Evolutionary conservation across 2,113 vertebrate genomes (phyloP), one percentile per base, ranked within the genome.

Genomic region (Brachirus orientalis): DNA sequence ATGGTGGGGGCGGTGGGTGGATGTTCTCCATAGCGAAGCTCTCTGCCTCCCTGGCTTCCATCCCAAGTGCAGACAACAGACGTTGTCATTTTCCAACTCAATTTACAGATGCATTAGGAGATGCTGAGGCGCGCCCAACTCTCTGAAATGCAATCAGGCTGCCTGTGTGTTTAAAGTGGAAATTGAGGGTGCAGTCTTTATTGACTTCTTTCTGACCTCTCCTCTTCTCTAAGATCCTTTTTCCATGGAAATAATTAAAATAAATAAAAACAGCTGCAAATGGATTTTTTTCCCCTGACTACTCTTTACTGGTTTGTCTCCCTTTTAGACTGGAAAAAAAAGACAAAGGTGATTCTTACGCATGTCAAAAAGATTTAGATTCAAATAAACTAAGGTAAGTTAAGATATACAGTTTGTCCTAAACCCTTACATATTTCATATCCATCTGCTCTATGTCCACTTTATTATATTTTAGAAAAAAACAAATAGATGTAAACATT

Each of bases 81-180:
- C 86, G 52, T 89, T 74, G 75, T 89, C 84, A 84, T 90, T 89
- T 83, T 89, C 86, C 86, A 90, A 88, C 89, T 92, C 86, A 71
- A 90, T 91, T 90, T 92, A 84, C 87, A 76, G 88, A 84, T 67
- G 84, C 89, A 90, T 92, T 88, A 90, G 85, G 83, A 80, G 86
- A 88, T 66, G 81, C 81, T 73, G 86, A 90, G 88, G 85, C 75
- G 83, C 78, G 70, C 84, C 88, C 88, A 63, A 58, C 79, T 82
- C 83, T 56, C 87, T 85, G 82, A 86, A 88, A 91, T 87, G 82
- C 83, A 90, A 87, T 90, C 88, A 90, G 81, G 45, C 72, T 55
- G 84, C 84, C 81, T 77, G 79, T 87, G 84, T 88, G 82, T 82
- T 82, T 87, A 72, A 82, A 81, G 76, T 81, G 86, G 80, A 83